These are phyloP conservation scores for Tenthredo livida DNA, from an alignment of 2,888 invertebrate species.

Conservation along the genomic window DNA sequence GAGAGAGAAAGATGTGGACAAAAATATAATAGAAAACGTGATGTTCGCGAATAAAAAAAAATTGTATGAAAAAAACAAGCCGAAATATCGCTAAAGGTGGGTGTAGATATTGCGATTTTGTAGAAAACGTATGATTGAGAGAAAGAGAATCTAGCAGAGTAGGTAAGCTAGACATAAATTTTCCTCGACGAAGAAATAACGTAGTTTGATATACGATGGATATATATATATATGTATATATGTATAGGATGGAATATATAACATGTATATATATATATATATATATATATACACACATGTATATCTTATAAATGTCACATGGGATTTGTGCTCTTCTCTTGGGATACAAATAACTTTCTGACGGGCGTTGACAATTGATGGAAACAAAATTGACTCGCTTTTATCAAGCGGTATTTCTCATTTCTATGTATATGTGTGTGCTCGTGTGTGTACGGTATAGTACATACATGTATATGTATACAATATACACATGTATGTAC, in stretches of 20 bases:
- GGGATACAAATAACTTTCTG: slow-evolving; percentile 3
- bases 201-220: background rate
- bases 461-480: background rate
- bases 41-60: background rate
- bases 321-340: slow-evolving; percentile 3
- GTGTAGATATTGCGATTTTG: background rate
- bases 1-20: too few relatives aligned
- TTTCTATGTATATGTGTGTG: background rate
- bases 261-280: background rate
- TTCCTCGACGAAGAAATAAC: background rate
- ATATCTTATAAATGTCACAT: slow-evolving; percentile 1
- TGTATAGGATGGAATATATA: background rate
- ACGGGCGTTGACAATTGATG: slow-evolving; percentile 3
- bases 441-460: too few relatives aligned
- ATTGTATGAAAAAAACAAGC: background rate
- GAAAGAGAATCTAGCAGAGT: background rate
- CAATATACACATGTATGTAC: background rate
- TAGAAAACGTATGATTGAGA: background rate
- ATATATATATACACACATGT: background rate
- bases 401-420: background rate
- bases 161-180: background rate
- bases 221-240: background rate
- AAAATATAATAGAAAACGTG: background rate
- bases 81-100: background rate
- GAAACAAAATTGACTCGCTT: slow-evolving; percentile 3